Conservation (phyloP, 92 coral and sea anemone species). For the Epizoanthus stellaris region DNA sequence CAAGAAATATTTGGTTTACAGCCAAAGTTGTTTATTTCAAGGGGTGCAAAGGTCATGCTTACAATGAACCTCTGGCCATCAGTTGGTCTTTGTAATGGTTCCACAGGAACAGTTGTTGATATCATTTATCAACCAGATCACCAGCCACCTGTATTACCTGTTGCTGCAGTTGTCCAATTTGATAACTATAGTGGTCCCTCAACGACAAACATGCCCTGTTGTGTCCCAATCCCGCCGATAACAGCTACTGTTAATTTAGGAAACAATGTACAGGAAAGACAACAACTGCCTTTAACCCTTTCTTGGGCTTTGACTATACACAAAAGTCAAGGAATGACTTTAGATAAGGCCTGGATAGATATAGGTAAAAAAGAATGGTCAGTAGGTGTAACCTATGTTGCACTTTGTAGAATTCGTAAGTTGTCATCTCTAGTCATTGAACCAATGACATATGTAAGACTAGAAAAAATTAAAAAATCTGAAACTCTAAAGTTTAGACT, state of each 20-base stretch:
- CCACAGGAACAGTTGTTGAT: conserved; percentile 14
- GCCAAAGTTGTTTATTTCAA: conserved; percentile 6
- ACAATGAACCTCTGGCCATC: conserved; percentile 46
- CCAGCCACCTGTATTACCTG: conserved; percentile 3
- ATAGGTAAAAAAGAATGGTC: conserved; percentile 16
- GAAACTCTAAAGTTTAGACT: neutral
- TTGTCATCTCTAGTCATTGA: too few species aligned
- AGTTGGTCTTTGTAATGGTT: conserved; percentile 35
- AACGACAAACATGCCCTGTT: conserved; percentile 8
- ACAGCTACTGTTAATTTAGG: conserved; percentile 12
- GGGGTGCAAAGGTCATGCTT: neutral
- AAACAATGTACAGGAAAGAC: conserved; percentile 39
- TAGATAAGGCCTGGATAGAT: conserved; percentile 40
- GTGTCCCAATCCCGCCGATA: conserved; percentile 37
- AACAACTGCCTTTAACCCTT: conserved; percentile 42
- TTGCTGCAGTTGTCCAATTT: conserved; percentile 18
- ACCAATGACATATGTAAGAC: neutral
- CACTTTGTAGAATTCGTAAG: conserved; percentile 29
- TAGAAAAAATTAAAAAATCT: conserved; percentile 1
- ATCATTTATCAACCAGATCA: conserved; percentile 20
- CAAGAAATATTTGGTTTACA: conserved; percentile 20
- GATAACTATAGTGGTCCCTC: conserved; percentile 37
- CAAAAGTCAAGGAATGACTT: conserved; percentile 31
- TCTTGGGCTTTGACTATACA: conserved; percentile 12
- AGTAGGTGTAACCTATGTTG: conserved; percentile 46